phyloP scores from a whole-genome alignment of 2,113 vertebrate genomes.

The human (Homo sapiens) region GRCh38 chr18:44789001-44789500 shows the following conservation, averaged over 20 bases:
- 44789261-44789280: not conserved
- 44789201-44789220: not conserved
- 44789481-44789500: not conserved
- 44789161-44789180: not conserved
- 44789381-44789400: not conserved
- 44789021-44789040: too few relatives aligned
- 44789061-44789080: too few relatives aligned
- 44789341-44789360: not conserved
- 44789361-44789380: not conserved
- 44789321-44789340: not conserved
- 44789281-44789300: not conserved
- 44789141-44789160: not conserved
- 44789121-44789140: not conserved
- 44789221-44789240: conserved; percentile 21
- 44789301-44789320: not conserved
- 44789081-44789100: too few relatives aligned
- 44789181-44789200: not conserved
- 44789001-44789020: too few relatives aligned
- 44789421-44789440: not conserved
- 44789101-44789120: not conserved
- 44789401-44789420: not conserved
- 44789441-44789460: not conserved
- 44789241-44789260: conserved; percentile 13
- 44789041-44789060: too few relatives aligned
- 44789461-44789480: not conserved